Percentiles rank a stretch among this genome's conserved stretches.
These are phyloP conservation scores for Panagrolaimus sp. DNA, from an alignment of 1,140 invertebrate species.

Conservation along the genomic window DNA sequence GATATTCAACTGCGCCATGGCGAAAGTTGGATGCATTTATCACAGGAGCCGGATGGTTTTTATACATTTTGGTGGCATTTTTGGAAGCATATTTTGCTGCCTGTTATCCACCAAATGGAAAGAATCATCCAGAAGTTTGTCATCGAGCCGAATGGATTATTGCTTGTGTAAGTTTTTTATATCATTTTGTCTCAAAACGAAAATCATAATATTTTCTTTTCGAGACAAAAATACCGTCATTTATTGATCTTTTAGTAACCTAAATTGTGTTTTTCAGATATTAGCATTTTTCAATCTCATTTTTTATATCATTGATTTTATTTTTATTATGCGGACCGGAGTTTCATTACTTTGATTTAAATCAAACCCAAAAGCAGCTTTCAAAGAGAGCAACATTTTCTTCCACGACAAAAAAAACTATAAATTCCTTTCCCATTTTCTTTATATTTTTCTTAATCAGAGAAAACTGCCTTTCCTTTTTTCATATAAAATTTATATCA, in stretches of 20 bases:
- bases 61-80: slow-evolving; percentile 29
- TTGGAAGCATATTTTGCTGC: slow-evolving; percentile 38
- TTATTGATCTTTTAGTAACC: not conserved
- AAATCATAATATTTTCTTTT: not conserved
- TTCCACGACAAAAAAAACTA: too few relatives aligned
- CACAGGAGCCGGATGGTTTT: slow-evolving; percentile 24
- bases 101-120: slow-evolving; percentile 40
- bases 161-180: slow-evolving; percentile 28
- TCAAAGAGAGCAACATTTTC: too few relatives aligned
- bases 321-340: slow-evolving; percentile 17
- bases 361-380: too few relatives aligned
- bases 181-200: not conserved
- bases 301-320: slow-evolving; percentile 18
- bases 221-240: too few relatives aligned
- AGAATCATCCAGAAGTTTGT: slow-evolving; percentile 31
- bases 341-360: slow-evolving; percentile 17
- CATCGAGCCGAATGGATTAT: slow-evolving; percentile 42
- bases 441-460: too few relatives aligned
- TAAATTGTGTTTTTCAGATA: slow-evolving; percentile 10
- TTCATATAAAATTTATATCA: too few relatives aligned
- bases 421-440: too few relatives aligned
- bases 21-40: slow-evolving; percentile 32
- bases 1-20: slow-evolving; percentile 23
- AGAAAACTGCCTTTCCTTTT: too few relatives aligned
- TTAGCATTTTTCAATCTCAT: slow-evolving; percentile 16